These are phyloP conservation scores for Saguinus midas DNA, from an alignment of 2,113 vertebrate genomes.

Conservation along the genomic window DNA sequence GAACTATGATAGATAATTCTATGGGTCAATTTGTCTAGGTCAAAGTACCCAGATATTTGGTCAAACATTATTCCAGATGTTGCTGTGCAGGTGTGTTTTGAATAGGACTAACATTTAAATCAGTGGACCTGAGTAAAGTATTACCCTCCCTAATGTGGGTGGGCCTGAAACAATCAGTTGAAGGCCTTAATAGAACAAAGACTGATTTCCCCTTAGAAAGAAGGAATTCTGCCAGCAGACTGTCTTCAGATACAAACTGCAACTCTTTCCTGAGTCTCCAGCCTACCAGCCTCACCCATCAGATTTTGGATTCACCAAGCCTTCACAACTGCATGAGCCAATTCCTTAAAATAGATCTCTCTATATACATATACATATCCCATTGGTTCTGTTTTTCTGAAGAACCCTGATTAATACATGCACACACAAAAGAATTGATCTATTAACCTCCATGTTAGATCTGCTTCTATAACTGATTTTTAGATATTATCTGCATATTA, in stretches of 20 bases:
- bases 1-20: neutral
- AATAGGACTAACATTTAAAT: neutral
- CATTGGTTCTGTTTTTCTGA: neutral
- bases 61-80: neutral
- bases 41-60: neutral
- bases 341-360: neutral
- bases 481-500: neutral
- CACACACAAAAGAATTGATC: neutral
- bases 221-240: neutral
- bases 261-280: neutral
- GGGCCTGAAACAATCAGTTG: neutral
- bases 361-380: neutral
- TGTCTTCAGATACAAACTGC: neutral
- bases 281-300: neutral
- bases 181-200: neutral
- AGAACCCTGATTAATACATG: neutral
- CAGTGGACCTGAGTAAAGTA: neutral
- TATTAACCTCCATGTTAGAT: neutral
- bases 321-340: neutral
- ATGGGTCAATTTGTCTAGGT: neutral
- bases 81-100: neutral
- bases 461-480: neutral
- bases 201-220: neutral
- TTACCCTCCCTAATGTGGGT: neutral
- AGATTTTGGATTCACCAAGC: neutral